Conservation (phyloP, 2,113 vertebrate genomes). For the Archilochus colubris region DNA sequence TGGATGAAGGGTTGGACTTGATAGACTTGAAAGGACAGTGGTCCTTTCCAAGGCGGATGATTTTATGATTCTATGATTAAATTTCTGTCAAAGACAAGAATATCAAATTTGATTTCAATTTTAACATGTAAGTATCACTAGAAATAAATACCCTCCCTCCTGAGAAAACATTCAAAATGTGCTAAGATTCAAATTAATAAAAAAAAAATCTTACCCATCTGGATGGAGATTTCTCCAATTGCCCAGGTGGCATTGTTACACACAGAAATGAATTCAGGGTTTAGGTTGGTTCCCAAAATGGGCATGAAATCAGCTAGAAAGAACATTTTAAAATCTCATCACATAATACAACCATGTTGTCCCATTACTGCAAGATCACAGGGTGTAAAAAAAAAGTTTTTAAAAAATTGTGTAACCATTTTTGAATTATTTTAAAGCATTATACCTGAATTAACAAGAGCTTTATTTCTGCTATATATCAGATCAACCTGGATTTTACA, state of each 20-base stretch:
- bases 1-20: no score
- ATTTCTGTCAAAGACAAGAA: not conserved
- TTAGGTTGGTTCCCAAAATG: slow-evolving; percentile 92
- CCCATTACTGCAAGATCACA: not conserved
- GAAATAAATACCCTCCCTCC: not conserved
- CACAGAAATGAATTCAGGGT: slow-evolving; percentile 94
- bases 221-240: slow-evolving; percentile 94
- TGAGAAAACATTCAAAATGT: not conserved
- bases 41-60: no score
- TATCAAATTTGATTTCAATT: not conserved
- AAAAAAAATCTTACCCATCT: slow-evolving; percentile 84
- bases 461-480: not conserved
- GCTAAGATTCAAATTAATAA: not conserved
- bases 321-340: not conserved
- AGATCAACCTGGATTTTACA: not conserved
- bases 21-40: no score
- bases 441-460: not conserved
- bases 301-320: slow-evolving; percentile 93
- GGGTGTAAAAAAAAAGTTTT: not conserved
- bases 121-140: not conserved
- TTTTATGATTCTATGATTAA: no score
- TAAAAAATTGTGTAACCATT: not conserved
- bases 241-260: slow-evolving; percentile 98
- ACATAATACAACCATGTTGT: not conserved
- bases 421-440: not conserved